Conservation (phyloP, 2,888 invertebrate genomes). For the Beris morrisii region DNA sequence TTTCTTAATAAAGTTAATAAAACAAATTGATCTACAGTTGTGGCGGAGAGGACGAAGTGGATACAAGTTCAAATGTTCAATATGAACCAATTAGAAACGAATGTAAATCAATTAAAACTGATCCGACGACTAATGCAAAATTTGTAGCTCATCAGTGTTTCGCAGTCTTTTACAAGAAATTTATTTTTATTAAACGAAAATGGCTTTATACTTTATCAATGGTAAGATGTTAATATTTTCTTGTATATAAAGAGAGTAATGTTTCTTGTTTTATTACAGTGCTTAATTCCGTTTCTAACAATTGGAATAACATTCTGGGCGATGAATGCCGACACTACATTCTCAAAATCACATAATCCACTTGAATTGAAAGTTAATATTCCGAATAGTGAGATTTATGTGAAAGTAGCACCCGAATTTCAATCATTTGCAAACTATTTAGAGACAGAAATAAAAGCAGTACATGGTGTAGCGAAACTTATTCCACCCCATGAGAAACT, state of each 20-base stretch:
- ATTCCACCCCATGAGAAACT: slow-evolving; percentile 14
- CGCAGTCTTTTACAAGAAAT: slow-evolving; percentile 54
- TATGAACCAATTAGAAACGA: slow-evolving; percentile 36
- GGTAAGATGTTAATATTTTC: slow-evolving; percentile 43
- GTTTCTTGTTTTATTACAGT: slow-evolving; percentile 41
- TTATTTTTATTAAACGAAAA: slow-evolving; percentile 47
- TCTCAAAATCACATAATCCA: slow-evolving; percentile 42
- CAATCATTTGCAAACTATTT: slow-evolving; percentile 16
- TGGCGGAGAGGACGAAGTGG: slow-evolving; percentile 28
- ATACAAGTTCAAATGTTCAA: slow-evolving; percentile 19
- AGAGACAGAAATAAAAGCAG: slow-evolving; percentile 17
- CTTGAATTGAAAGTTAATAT: slow-evolving; percentile 46
- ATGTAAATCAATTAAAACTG: slow-evolving; percentile 43
- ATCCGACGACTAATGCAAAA: slow-evolving; percentile 41
- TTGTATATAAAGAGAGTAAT: slow-evolving; percentile 3
- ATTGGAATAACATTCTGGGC: slow-evolving; percentile 45
- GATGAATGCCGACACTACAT: slow-evolving; percentile 47
- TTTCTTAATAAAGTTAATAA: slow-evolving; percentile 8
- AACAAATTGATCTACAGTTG: slow-evolving; percentile 29
- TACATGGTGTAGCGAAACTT: slow-evolving; percentile 12
- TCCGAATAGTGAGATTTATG: slow-evolving; percentile 25
- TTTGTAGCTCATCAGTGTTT: slow-evolving; percentile 44
- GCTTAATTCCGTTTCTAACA: slow-evolving; percentile 45
- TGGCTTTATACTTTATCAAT: slow-evolving; percentile 47
- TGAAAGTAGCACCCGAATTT: slow-evolving; percentile 26